phyloP scores from a whole-genome alignment of 2,113 vertebrate genomes.

The Taxidea taxus region DNA sequence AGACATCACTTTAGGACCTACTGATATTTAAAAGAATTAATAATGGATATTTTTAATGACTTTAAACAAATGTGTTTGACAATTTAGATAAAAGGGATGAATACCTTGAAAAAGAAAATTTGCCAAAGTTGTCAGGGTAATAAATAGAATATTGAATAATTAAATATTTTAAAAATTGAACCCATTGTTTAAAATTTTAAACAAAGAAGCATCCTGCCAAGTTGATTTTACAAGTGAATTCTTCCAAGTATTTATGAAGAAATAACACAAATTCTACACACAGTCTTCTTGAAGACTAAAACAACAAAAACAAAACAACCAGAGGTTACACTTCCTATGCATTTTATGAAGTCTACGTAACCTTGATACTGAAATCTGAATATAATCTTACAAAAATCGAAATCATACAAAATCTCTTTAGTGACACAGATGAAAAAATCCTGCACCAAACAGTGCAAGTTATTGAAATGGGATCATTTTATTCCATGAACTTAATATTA shows the following conservation, averaged over 20 bases:
- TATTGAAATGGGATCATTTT: background rate
- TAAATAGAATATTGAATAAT: background rate
- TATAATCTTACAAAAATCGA: background rate
- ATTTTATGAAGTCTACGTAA: background rate
- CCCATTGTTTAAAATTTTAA: background rate
- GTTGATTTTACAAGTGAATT: background rate
- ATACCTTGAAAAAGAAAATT: background rate
- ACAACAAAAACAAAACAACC: background rate
- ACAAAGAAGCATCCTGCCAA: background rate
- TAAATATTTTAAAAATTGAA: background rate
- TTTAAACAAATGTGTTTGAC: background rate
- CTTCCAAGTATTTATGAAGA: background rate
- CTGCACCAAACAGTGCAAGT: background rate
- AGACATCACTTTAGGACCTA: background rate
- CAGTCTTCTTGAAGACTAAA: background rate
- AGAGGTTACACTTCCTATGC: background rate
- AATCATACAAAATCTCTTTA: background rate
- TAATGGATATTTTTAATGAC: background rate
- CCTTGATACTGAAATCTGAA: background rate
- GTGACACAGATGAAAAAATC: background rate
- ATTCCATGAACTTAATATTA: background rate
- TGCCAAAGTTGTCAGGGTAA: background rate
- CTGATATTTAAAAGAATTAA: background rate
- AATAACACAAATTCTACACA: background rate
- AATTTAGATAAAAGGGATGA: background rate